These are phyloP conservation scores for Isoperla grammatica DNA, from an alignment of 2,888 invertebrate genomes.

Conservation along the genomic window DNA sequence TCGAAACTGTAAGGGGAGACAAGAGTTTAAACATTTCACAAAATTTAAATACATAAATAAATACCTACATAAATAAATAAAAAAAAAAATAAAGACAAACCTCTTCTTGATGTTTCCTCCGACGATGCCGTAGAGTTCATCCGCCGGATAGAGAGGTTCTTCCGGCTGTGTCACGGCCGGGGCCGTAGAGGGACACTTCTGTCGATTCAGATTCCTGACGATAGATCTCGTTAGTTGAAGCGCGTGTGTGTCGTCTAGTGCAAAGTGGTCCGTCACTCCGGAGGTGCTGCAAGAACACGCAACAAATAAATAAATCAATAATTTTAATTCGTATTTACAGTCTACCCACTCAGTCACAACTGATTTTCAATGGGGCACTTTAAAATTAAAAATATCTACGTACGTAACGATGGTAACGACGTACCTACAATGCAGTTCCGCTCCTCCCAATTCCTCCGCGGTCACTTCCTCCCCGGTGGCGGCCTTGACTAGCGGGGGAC, in stretches of 20 bases:
- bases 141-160: slow-evolving; percentile 69
- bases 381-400: too few species aligned
- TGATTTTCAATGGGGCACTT: too few species aligned
- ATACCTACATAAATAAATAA: too few species aligned
- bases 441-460: slow-evolving; percentile 94
- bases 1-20: slow-evolving; percentile 7
- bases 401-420: too few species aligned
- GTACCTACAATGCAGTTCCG: slow-evolving; percentile 73
- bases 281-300: slow-evolving; percentile 56
- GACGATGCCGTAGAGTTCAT: slow-evolving; percentile 94
- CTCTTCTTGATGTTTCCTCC: slow-evolving; percentile 87
- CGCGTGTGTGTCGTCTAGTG: slow-evolving; percentile 90
- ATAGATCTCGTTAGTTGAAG: slow-evolving; percentile 78
- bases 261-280: slow-evolving; percentile 97
- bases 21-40: too few species aligned
- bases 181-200: slow-evolving; percentile 21
- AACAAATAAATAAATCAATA: too few species aligned
- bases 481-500: slow-evolving; percentile 95
- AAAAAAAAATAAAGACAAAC: slow-evolving; percentile 40
- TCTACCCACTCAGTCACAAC: too few species aligned
- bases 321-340: too few species aligned
- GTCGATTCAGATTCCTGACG: slow-evolving; percentile 66
- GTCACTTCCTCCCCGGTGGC: slow-evolving; percentile 87
- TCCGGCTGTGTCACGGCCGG: slow-evolving; percentile 46
- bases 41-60: too few species aligned